phyloP scores from a whole-genome alignment of 1,140 invertebrate genomes.

The Ceratosolen fusciceps region DNA sequence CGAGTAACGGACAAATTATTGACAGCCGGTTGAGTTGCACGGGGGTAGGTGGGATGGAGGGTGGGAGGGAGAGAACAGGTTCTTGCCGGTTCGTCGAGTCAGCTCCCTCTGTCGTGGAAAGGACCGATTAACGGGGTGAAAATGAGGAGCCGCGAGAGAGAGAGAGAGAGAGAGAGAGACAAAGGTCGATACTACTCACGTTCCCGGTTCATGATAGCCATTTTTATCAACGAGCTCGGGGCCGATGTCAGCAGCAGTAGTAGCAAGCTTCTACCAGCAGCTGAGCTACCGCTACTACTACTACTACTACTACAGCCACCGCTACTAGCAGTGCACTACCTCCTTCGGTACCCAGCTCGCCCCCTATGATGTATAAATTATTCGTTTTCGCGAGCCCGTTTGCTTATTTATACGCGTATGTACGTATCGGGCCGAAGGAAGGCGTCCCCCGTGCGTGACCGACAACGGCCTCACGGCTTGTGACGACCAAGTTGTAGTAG shows the following conservation, averaged over 20 bases:
- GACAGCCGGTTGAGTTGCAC: too few species aligned
- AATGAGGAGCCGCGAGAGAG: not conserved
- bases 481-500: not conserved
- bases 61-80: too few species aligned
- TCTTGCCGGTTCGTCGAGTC: too few species aligned
- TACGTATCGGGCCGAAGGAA: not conserved
- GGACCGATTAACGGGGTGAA: not conserved
- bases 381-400: not conserved
- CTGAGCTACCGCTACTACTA: not conserved
- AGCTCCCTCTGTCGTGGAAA: not conserved
- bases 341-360: not conserved
- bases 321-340: not conserved
- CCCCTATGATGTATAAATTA: not conserved
- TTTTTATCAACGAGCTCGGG: conserved; percentile 50
- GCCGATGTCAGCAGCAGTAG: conserved; percentile 39
- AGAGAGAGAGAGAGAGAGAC: conserved; percentile 14
- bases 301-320: not conserved
- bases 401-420: not conserved
- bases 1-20: too few species aligned
- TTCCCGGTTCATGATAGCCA: conserved; percentile 62
- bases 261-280: conserved; percentile 6
- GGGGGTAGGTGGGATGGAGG: too few species aligned
- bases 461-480: too few species aligned
- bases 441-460: too few species aligned
- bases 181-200: conserved; percentile 59